Percentiles rank a stretch among this genome's conserved stretches.
phyloP scores from a whole-genome alignment of 2,797 vertebrate genomes.

The Dendrocincla tyrannina region DNA sequence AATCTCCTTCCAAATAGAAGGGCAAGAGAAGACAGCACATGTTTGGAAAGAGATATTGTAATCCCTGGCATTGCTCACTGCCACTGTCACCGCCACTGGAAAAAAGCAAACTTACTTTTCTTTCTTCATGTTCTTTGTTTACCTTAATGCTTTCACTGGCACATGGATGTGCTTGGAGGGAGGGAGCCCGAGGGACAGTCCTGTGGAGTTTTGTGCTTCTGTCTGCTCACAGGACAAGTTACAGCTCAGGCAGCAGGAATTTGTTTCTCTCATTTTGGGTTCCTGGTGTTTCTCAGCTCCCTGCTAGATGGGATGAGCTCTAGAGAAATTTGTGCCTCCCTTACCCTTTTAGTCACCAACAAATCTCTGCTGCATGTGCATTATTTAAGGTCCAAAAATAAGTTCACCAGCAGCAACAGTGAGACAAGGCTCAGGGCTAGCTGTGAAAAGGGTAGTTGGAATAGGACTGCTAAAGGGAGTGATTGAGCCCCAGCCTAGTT shows the following conservation, averaged over 20 bases:
- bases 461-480: not conserved
- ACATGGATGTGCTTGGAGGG: rapidly evolving
- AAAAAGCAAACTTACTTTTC: not conserved
- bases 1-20: not conserved
- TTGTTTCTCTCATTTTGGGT: not conserved
- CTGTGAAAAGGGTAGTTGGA: not conserved
- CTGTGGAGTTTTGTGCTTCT: not conserved
- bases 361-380: not conserved
- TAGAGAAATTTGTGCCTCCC: not conserved
- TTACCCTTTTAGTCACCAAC: not conserved
- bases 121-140: not conserved
- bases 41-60: not conserved
- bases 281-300: slow-evolving; percentile 10
- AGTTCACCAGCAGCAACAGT: not conserved
- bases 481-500: not conserved
- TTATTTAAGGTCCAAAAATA: not conserved
- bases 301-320: not conserved
- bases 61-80: not conserved
- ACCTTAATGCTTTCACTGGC: not conserved
- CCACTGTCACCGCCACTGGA: not conserved
- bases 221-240: not conserved
- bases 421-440: not conserved
- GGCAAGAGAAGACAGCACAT: not conserved
- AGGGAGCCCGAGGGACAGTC: not conserved
- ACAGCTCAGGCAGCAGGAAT: slow-evolving; percentile 36